These are phyloP conservation scores for Paralichthys olivaceus DNA, from an alignment of 2,113 vertebrate genomes.

Conservation along the genomic window DNA sequence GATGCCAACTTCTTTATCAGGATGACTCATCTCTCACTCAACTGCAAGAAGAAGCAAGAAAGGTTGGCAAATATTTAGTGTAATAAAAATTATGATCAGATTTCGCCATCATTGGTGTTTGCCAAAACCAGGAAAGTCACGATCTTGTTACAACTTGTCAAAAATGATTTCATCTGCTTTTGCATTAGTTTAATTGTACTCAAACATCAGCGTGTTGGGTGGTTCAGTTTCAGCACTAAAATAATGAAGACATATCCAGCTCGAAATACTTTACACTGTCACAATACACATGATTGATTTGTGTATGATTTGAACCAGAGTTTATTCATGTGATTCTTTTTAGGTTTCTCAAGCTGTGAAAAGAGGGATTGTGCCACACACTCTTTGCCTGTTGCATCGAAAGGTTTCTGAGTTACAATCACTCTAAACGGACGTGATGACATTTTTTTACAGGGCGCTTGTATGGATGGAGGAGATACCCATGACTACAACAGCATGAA, in stretches of 20 bases:
- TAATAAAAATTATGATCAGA: background rate
- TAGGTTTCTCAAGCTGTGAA: slow-evolving; percentile 19
- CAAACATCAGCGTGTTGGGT: background rate
- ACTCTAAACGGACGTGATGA: slow-evolving; percentile 1
- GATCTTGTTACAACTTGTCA: background rate
- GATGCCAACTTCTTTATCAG: slow-evolving; percentile 35
- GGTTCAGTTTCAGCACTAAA: background rate
- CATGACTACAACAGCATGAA: slow-evolving; percentile 26
- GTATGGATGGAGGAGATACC: slow-evolving; percentile 29
- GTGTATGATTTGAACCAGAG: background rate
- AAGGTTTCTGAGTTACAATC: slow-evolving; percentile 28
- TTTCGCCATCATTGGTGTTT: background rate
- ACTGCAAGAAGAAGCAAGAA: slow-evolving; percentile 11
- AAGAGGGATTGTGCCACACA: slow-evolving; percentile 30
- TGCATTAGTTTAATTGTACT: background rate
- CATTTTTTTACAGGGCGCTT: slow-evolving; percentile 33
- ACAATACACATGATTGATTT: slow-evolving; percentile 3
- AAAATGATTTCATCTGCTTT: slow-evolving; percentile 5
- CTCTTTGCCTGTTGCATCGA: slow-evolving; percentile 16
- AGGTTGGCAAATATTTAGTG: background rate
- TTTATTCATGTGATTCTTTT: slow-evolving; percentile 23
- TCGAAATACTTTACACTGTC: slow-evolving; percentile 5
- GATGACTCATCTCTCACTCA: slow-evolving; percentile 22
- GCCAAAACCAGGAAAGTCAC: slow-evolving; percentile 1
- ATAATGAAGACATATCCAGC: background rate